Conservation (phyloP, 53 echinoderm and acorn worm species). For the Antedon mediterranea region DNA sequence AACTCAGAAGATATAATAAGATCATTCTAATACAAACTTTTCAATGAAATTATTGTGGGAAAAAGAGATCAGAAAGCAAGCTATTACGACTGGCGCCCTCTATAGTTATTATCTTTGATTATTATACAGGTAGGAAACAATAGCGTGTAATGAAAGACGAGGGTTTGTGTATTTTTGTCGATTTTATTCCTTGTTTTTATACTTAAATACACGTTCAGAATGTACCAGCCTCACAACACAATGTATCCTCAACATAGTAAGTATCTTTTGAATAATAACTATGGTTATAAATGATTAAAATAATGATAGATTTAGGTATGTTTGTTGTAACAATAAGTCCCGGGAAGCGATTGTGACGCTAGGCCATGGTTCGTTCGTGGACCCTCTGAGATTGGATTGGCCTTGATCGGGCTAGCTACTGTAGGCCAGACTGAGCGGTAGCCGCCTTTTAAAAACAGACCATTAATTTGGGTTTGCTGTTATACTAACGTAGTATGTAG, state of each 20-base stretch:
- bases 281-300: background rate
- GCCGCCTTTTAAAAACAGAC: no score
- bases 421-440: no score
- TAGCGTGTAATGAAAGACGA: background rate
- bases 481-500: no score
- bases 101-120: background rate
- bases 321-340: background rate
- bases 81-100: background rate
- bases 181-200: background rate
- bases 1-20: no score
- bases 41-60: no score
- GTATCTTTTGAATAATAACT: background rate
- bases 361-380: no score
- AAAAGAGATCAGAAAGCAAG: no score
- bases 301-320: background rate
- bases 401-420: no score
- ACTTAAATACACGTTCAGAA: background rate
- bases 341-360: background rate
- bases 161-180: background rate
- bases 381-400: no score
- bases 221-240: background rate
- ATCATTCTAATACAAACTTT: no score
- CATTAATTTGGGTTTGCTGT: no score
- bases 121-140: background rate
- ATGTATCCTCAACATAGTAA: conserved; percentile 1